Evolutionary conservation across 2,888 invertebrate species (phyloP).

Genomic region (Lomographa bimaculata): DNA sequence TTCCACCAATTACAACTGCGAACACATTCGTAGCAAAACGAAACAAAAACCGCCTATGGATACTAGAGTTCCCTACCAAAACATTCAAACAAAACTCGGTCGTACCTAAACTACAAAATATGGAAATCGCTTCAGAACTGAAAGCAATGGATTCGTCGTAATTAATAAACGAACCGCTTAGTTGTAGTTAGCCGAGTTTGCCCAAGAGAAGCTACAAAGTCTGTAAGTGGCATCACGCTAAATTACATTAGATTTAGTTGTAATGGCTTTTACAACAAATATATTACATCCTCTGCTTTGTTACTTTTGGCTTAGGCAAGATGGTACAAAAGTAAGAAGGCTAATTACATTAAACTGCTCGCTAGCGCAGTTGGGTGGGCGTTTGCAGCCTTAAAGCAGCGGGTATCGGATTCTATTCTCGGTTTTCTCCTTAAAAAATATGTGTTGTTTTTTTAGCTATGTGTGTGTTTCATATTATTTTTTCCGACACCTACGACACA

Average conservation of each 20-base stretch:
- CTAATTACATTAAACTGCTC: no score
- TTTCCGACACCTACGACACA: no score
- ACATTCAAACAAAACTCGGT: slow-evolving; percentile 30
- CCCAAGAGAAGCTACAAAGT: slow-evolving; percentile 33
- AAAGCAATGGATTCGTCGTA: slow-evolving; percentile 31
- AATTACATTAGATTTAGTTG: slow-evolving; percentile 33
- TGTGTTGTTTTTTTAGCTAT: no score
- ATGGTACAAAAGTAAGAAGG: no score
- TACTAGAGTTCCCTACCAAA: no score
- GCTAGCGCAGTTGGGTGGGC: no score
- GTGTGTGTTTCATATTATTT: no score
- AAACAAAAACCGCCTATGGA: slow-evolving; percentile 25
- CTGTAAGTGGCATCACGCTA: slow-evolving; percentile 32
- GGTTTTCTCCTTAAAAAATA: no score
- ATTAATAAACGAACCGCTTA: slow-evolving; percentile 37
- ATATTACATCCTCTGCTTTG: background rate
- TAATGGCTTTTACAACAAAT: slow-evolving; percentile 25
- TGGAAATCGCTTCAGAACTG: slow-evolving; percentile 31
- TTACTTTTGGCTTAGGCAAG: background rate
- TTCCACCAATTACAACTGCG: slow-evolving; percentile 37
- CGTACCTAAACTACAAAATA: slow-evolving; percentile 27
- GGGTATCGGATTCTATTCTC: no score
- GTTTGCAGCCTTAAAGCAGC: no score
- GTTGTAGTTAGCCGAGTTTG: slow-evolving; percentile 35
- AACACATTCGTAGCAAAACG: slow-evolving; percentile 25